Base-by-base conservation (phyloP, 2,113 vertebrate genomes). In the Urocynchramus pylzowi region DNA sequence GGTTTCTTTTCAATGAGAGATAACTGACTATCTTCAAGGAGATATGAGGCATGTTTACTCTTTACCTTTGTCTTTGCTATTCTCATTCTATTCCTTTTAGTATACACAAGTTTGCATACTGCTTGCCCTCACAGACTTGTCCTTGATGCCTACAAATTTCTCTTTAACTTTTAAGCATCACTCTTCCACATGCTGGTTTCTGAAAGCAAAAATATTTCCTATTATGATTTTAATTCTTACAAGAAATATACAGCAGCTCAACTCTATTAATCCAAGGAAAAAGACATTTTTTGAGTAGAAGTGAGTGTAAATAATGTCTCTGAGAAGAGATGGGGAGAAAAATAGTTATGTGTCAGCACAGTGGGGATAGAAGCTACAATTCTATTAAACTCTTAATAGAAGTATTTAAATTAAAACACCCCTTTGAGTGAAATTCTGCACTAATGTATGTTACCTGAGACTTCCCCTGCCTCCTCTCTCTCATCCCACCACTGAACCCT, bases 371-470 rank as follows among this genome's bases (percentile, higher is more conserved):
- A 57, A 71, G 52, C 49, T 64, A 94, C 80, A 74, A 87, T 45
- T 94, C 44, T 78, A 92, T 89, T 70, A 41, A 95, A 96, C n/a
- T 65, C 59, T 53, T 96, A 96, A 90, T 22, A 95, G 60, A 93
- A 73, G 67, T 77, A 90, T 95, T 97, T 89, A 89, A 96, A 91
- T 91, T 92, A 91, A 97, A 96, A 95, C 74, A 77, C 73, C 6
- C 44, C 78, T 95, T 37, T 93, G 54, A 90, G 84, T 96, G 84
- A 97, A 96, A 96, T 97, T 87, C 52, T 69, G 30, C n/a, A 50
- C 23, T 94, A 81, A 92, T 90, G 19, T 60, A 41, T 56, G 70
- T 65, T 92, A 90, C 78, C 89, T 96, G 63, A 94, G 30, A 84
- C 56, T 42, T 64, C 45, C 23, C 68, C 37, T 70, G 82, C 24